Conservation (phyloP, 92 coral and sea anemone species). For the Nematostella vectensis region DNA sequence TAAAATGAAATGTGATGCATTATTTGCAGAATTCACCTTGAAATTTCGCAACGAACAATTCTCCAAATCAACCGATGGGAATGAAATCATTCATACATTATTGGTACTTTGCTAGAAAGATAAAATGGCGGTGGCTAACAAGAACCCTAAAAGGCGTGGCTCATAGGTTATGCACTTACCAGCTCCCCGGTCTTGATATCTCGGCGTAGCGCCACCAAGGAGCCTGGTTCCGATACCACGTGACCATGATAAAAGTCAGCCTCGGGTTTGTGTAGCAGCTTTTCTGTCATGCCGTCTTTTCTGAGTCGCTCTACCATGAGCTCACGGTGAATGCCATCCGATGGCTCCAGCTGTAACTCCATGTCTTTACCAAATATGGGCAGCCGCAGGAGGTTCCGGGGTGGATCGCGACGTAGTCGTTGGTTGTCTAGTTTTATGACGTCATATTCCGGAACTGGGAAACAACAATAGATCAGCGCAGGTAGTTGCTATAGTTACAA, state of each 20-base stretch:
- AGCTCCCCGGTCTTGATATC: constrained; percentile 32
- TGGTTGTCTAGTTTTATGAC: constrained; percentile 10
- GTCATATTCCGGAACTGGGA: constrained; percentile 64
- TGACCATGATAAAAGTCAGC: constrained; percentile 54
- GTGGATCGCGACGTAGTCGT: constrained; percentile 26
- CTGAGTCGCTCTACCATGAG: constrained; percentile 41
- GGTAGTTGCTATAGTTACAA: neutral
- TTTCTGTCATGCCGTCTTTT: constrained; percentile 24
- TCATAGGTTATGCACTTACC: no score
- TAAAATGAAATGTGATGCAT: no score
- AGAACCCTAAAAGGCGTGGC: no score
- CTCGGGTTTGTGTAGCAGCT: constrained; percentile 26
- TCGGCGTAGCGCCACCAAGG: constrained; percentile 50
- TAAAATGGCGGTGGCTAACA: no score
- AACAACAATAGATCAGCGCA: neutral
- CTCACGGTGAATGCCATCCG: constrained; percentile 21
- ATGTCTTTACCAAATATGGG: constrained; percentile 44
- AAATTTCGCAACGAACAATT: no score
- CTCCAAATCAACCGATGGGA: no score
- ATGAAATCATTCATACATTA: no score
- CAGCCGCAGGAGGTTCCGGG: constrained; percentile 5
- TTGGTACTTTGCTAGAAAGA: no score
- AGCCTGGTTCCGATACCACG: constrained; percentile 35
- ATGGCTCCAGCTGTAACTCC: constrained; percentile 22
- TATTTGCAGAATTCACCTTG: no score